Evolutionary conservation across 2,888 invertebrate genomes (phyloP).

Genomic region (Xiphydria camelus): DNA sequence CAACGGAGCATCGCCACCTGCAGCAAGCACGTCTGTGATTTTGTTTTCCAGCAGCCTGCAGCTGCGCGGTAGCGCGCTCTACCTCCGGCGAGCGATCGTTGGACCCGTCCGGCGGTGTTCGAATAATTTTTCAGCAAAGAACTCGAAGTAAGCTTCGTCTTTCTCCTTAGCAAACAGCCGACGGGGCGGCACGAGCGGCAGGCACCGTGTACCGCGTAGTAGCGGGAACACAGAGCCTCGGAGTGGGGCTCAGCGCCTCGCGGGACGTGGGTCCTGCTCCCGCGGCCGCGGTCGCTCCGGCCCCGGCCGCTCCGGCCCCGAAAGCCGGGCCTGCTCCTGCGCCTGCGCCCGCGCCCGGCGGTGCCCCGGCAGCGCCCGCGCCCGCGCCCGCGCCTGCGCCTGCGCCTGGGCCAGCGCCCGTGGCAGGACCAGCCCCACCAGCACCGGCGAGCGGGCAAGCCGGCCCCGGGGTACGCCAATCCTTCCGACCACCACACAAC

Average conservation of each 20-base stretch:
- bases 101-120: constrained; percentile 13
- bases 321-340: constrained; percentile 19
- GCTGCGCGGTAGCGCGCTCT: too few species aligned
- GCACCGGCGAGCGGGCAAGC: constrained; percentile 38
- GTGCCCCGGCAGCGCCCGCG: constrained; percentile 40
- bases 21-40: constrained; percentile 5
- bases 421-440: constrained; percentile 47
- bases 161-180: constrained; percentile 72
- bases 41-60: too few species aligned
- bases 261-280: constrained; percentile 58
- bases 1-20: too few species aligned
- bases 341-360: constrained; percentile 26
- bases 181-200: constrained; percentile 78
- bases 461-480: constrained; percentile 48
- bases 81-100: constrained; percentile 6
- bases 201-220: constrained; percentile 79
- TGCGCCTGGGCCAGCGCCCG: constrained; percentile 43
- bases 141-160: too few species aligned
- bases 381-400: constrained; percentile 38
- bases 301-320: constrained; percentile 26
- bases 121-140: too few species aligned
- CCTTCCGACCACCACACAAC: constrained; percentile 49
- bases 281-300: constrained; percentile 58
- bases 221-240: constrained; percentile 76
- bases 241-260: constrained; percentile 69